These are phyloP conservation scores for Holothuria leucospilota DNA, from an alignment of 53 echinoderm and acorn worm genomes.

Conservation along the genomic window DNA sequence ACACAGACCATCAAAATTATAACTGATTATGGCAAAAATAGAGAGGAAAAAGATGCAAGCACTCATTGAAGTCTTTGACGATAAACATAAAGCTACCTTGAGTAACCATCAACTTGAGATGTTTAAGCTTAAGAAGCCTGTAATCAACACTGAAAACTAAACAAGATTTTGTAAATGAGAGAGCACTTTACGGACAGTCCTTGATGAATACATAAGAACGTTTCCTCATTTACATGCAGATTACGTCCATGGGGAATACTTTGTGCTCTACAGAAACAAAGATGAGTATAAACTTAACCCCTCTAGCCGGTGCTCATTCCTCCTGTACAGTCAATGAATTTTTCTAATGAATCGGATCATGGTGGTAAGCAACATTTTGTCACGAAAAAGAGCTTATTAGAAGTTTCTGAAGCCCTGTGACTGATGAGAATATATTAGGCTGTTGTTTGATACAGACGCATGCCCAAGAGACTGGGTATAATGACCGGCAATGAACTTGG, in stretches of 20 bases:
- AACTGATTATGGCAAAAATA: too few relatives aligned
- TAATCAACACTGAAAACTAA: conserved; percentile 52
- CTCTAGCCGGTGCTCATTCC: conserved; percentile 42
- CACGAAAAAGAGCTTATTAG: conserved; percentile 44
- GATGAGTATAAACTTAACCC: conserved; percentile 28
- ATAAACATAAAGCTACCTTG: conserved; percentile 4
- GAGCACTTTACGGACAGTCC: conserved; percentile 27
- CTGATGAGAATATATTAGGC: conserved; percentile 55
- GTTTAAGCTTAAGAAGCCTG: conserved; percentile 7
- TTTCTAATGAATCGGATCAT: conserved; percentile 53
- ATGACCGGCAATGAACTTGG: conserved; percentile 59
- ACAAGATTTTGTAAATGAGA: conserved; percentile 31
- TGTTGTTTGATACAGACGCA: conserved; percentile 55
- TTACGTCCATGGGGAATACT: conserved; percentile 44
- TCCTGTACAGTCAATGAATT: conserved; percentile 45
- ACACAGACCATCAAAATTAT: too few relatives aligned
- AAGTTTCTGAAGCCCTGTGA: conserved; percentile 35
- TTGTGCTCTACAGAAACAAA: conserved; percentile 12
- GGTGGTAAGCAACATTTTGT: conserved; percentile 31
- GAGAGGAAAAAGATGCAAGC: too few relatives aligned
- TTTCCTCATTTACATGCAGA: conserved; percentile 49
- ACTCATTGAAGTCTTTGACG: conserved; percentile 16
- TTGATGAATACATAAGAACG: conserved; percentile 32
- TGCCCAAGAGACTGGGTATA: conserved; percentile 52
- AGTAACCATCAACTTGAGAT: conserved; percentile 26